Evolutionary conservation across 1,140 invertebrate genomes (phyloP), one percentile per base, ranked within the genome.

Genomic region (Glomeris maerens): DNA sequence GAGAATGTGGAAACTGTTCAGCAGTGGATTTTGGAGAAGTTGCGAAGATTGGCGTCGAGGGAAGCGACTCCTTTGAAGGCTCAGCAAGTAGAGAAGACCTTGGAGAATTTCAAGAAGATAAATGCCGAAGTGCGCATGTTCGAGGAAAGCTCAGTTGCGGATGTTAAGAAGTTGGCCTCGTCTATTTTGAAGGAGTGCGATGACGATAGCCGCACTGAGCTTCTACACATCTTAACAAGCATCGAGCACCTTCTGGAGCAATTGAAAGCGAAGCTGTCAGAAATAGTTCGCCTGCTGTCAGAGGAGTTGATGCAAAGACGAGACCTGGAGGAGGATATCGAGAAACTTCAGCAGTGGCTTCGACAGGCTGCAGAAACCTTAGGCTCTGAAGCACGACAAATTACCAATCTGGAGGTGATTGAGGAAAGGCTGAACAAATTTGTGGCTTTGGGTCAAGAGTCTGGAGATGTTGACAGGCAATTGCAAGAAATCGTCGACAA

Each of bases 341-440:
- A 84, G 49, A 79, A 81, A 56, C 83, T 81, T 61, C 75, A 83
- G 54, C 77, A 84, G 54, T 91, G 86, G 86, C 69, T 90, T 20
- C 83, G 84, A 46, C 80, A 91, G 72, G 83, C 84, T 41, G 86
- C 91, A 69, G 82, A 85, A 13, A 79, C 83, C 13, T 78, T 83
- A 0, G 80, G 82, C 13, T 76, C 80, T 27, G 86, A 90, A 59
- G 64, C 90, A 2, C 72, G 82, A 44, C 77, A 62, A 14, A 59
- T 80, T 21, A 77, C 81, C 1, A 86, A 75, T 59, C 67, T 88
- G 10, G 82, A 84, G 55, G 73, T 88, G 0, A 65, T 92, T 26
- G 80, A 87, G 64, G 86, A 91, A 67, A 85, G 91, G 61, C 62
- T 89, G 31, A 73, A 75, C 0, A 88, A 89, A 64, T 90, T 87